Base-by-base conservation (phyloP, 2,113 vertebrate species). In the Lepus europaeus region DNA sequence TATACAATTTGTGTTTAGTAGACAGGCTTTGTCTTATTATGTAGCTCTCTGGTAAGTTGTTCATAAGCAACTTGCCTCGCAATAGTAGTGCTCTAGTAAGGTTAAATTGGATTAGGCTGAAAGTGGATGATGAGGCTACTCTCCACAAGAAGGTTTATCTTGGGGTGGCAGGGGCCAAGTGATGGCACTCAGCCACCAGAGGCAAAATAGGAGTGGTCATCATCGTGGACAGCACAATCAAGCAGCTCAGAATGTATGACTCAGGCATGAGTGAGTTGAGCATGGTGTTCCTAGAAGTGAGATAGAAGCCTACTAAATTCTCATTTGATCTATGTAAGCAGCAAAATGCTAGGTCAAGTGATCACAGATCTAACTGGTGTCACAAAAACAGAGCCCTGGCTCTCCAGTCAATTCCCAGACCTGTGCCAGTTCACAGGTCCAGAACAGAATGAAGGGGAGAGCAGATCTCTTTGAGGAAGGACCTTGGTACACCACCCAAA, bases 21-120 rank as follows among this genome's bases (percentile, higher is more conserved):
- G 29, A 51, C 33, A 74, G 23, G 5, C 53, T 93, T 95, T 81
- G 73, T 93, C 82, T 82, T 91, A 95, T 86, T 68, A 81, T 29
- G 86, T 93, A 82, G 74, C 39, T 87, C 29, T 92, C 59, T 45
- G 27, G 27, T 64, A 73, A 87, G 17, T 53, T 92, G 39, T 83
- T 45, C 19, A 13, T 79, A 95, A 95, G n/a, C 53, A 68, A 81
- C 51, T 77, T 87, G 36, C 25, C 72, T 82, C n/a, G 25, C 23
- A 82, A 25, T 23, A 59, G 22, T 70, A n/a, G 25, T 51, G 27
- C 36, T 90, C 31, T 85, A 45, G 70, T 39, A 92, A 69, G 63
- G 5, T 29, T 74, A 45, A 85, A 59, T 39, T 61, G 68, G 25
- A 82, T 70, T 61, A 95, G 84, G 49, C 31, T 72, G 14, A 76